Conservation (phyloP, 2,113 vertebrate genomes). For the Hemichromis elongatus region DNA sequence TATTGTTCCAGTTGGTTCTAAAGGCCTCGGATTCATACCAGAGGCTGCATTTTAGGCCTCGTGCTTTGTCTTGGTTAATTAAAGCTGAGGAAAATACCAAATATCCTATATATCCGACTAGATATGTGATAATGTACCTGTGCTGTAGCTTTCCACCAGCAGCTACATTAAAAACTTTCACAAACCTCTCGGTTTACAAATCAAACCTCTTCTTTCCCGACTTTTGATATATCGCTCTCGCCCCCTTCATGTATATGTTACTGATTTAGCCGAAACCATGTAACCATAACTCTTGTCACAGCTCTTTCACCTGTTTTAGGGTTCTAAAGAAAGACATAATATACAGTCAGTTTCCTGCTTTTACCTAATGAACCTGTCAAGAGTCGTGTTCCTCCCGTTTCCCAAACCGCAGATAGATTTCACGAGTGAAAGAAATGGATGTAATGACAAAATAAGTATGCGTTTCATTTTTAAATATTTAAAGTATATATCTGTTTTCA, state of each 20-base stretch:
- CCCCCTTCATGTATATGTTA: not conserved
- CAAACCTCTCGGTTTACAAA: slow-evolving; percentile 1
- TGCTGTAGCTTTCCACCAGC: not conserved
- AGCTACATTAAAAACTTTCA: not conserved
- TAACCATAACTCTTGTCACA: not conserved
- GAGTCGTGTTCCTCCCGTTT: not conserved
- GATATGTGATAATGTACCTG: not conserved
- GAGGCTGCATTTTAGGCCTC: not conserved
- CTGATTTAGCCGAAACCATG: not conserved
- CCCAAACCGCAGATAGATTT: not conserved
- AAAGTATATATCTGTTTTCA: not conserved
- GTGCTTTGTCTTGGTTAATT: not conserved
- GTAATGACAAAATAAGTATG: not conserved
- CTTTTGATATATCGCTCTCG: not conserved
- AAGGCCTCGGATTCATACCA: not conserved
- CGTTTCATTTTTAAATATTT: not conserved
- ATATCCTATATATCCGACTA: not conserved
- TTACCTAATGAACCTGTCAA: not conserved
- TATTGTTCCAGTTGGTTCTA: not conserved
- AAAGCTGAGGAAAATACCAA: not conserved
- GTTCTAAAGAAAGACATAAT: not conserved
- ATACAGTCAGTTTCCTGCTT: not conserved
- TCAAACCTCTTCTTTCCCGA: not conserved
- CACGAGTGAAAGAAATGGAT: not conserved
- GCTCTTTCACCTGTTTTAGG: not conserved